Evolutionary conservation across 2,797 vertebrate species (phyloP).

Genomic region (Acrocephalus scirpaceus): DNA sequence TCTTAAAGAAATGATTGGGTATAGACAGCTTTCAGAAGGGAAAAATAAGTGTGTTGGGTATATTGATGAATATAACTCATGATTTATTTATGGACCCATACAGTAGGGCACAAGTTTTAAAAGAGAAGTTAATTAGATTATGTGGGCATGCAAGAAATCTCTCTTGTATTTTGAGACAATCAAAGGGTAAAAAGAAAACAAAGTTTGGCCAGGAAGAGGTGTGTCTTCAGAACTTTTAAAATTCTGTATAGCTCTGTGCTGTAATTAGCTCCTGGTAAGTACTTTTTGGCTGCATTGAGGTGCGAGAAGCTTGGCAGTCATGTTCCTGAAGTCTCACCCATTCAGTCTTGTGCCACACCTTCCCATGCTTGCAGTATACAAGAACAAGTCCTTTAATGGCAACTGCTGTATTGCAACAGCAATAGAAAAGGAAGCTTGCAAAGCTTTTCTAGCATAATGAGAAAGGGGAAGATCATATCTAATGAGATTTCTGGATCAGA

Average conservation of each 20-base stretch:
- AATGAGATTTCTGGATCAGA: constrained; percentile 43
- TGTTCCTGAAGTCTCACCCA: neutral
- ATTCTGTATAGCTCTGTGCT: neutral
- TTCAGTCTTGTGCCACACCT: neutral
- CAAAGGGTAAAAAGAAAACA: neutral
- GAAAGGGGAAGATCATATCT: neutral
- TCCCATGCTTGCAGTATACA: neutral
- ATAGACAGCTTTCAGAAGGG: neutral
- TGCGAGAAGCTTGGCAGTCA: neutral
- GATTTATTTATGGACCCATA: neutral
- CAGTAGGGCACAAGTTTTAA: neutral
- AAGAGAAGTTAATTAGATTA: neutral
- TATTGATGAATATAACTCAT: neutral
- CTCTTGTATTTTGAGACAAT: neutral
- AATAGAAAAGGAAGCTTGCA: neutral
- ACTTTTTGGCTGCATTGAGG: neutral
- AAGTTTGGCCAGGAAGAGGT: neutral
- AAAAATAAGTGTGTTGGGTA: neutral
- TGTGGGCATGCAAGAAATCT: neutral
- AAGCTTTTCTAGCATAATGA: constrained; percentile 6
- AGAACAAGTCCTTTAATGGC: neutral
- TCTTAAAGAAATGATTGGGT: neutral
- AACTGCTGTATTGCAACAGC: neutral
- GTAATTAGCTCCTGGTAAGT: neutral
- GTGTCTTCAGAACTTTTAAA: neutral